phyloP scores from a whole-genome alignment of 2,797 vertebrate species.

The Pseudochirops cupreus region DNA sequence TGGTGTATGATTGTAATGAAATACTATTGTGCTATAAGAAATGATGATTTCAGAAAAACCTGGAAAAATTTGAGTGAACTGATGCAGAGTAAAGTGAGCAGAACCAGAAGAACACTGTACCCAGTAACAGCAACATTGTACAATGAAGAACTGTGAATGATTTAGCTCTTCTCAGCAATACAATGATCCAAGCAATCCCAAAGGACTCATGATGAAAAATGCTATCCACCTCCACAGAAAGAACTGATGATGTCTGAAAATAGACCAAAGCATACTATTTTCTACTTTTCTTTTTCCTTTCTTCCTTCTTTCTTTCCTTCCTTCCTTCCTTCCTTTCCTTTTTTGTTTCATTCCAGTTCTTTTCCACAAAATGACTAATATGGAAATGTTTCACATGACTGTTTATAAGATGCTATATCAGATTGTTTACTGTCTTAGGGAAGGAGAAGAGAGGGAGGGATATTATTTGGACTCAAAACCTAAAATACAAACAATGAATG shows the following conservation, averaged over 20 bases:
- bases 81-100: neutral
- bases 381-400: neutral
- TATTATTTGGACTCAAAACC: neutral
- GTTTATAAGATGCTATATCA: neutral
- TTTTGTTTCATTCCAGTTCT: neutral
- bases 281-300: neutral
- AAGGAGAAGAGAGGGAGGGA: neutral
- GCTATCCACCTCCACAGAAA: neutral
- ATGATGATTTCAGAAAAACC: neutral
- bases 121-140: neutral
- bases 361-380: neutral
- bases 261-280: neutral
- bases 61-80: neutral
- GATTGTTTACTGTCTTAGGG: neutral
- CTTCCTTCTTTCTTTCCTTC: too few species aligned
- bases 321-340: neutral
- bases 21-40: neutral
- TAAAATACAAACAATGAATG: neutral
- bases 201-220: neutral
- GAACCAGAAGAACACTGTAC: neutral
- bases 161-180: neutral
- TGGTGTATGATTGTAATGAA: neutral
- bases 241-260: neutral
- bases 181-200: neutral
- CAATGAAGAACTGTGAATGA: neutral